A percentile compares a stretch with the other conserved stretches of the same genome.
phyloP scores from a whole-genome alignment of 2,797 vertebrate genomes.

The Allenopithecus nigroviridis region DNA sequence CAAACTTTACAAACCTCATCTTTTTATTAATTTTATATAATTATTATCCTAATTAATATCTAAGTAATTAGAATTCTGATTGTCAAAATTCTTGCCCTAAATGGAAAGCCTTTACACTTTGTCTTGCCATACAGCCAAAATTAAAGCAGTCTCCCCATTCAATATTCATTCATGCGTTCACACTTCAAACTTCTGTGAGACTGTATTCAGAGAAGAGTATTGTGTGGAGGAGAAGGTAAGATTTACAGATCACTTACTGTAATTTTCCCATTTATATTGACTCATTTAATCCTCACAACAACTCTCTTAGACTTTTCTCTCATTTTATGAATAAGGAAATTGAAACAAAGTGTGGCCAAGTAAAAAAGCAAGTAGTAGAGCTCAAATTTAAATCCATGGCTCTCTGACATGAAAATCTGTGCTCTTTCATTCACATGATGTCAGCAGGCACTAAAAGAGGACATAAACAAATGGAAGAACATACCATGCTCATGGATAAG shows the following conservation, averaged over 20 bases:
- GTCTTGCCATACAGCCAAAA: neutral
- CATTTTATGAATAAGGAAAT: neutral
- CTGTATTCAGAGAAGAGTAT: neutral
- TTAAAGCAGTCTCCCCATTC: neutral
- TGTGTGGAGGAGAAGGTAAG: neutral
- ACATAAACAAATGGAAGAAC: too few species aligned
- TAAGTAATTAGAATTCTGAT: neutral
- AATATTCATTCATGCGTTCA: neutral
- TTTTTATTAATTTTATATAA: neutral
- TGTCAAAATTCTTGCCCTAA: neutral
- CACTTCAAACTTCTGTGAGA: neutral
- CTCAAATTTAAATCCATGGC: neutral
- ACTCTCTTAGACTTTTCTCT: neutral
- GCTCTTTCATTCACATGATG: neutral
- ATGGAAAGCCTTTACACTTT: neutral
- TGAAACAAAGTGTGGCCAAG: neutral
- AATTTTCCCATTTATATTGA: neutral
- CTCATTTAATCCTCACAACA: neutral
- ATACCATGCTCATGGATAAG: too few species aligned
- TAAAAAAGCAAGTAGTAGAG: neutral
- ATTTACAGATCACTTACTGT: neutral
- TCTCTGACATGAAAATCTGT: neutral
- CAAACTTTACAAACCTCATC: neutral
- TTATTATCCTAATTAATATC: neutral
- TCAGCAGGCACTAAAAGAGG: too few species aligned